A percentile compares a stretch with the other conserved stretches of the same genome.
Evolutionary conservation across 2,888 invertebrate genomes (phyloP).

Genomic region (Caenorhabditis afra): DNA sequence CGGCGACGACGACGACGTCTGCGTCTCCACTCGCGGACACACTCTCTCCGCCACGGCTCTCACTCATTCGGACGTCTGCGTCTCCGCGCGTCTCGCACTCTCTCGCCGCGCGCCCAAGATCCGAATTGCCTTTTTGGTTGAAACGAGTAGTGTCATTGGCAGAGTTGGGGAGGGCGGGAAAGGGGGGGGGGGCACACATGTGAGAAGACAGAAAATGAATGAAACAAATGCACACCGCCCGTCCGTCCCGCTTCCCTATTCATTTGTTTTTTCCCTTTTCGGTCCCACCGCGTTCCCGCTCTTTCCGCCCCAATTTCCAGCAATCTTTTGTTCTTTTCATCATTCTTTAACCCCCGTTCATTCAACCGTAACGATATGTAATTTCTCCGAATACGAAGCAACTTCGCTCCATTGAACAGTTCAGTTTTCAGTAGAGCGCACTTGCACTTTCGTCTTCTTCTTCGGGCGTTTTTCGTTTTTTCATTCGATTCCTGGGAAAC

Average conservation of each 20-base stretch:
- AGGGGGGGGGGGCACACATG: conserved; percentile 39
- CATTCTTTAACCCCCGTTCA: too few species aligned
- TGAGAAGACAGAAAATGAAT: conserved; percentile 34
- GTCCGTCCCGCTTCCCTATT: conserved; percentile 13
- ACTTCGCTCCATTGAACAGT: not conserved
- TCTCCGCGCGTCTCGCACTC: conserved; percentile 14
- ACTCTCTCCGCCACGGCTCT: conserved; percentile 24
- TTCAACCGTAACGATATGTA: conserved; percentile 22
- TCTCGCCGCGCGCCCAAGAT: conserved; percentile 15
- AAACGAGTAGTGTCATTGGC: conserved; percentile 57
- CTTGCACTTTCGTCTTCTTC: not conserved
- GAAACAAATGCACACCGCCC: conserved; percentile 22
- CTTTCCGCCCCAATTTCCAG: conserved; percentile 14
- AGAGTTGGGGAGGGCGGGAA: too few species aligned
- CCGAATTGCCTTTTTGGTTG: conserved; percentile 55
- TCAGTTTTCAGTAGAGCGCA: not conserved
- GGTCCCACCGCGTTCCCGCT: not conserved
- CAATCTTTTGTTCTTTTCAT: conserved; percentile 5
- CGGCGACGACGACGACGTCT: too few species aligned
- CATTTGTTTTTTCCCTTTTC: conserved; percentile 11
- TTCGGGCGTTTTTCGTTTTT: not conserved
- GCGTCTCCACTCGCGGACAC: conserved; percentile 14
- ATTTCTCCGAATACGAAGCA: not conserved
- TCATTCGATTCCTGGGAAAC: not conserved
- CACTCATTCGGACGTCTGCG: conserved; percentile 27